Evolutionary conservation across 2,113 vertebrate genomes (phyloP).

Genomic region (Charadrius vociferus): DNA sequence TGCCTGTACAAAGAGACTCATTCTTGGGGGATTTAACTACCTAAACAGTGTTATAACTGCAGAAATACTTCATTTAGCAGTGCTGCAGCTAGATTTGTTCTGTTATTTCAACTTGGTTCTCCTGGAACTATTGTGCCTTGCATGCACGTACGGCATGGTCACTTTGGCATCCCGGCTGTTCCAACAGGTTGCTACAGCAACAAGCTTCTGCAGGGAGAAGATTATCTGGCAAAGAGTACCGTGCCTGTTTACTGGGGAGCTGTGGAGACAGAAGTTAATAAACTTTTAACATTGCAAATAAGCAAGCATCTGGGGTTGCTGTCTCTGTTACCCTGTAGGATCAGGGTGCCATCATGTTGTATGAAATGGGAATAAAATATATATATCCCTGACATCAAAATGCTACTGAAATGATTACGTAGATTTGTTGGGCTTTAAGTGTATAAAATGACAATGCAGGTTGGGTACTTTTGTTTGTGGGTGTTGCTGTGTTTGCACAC

Average conservation of each 20-base stretch:
- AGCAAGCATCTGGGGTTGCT: not conserved
- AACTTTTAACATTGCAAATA: conserved; percentile 18
- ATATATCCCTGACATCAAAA: not conserved
- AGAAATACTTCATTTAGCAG: not conserved
- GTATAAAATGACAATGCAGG: fast-evolving
- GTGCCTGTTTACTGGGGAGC: not conserved
- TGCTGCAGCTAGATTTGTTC: not conserved
- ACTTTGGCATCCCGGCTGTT: not conserved
- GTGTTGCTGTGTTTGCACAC: not conserved
- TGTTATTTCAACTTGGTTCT: not conserved
- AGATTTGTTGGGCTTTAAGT: not conserved
- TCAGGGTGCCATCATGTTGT: not conserved
- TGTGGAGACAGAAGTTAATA: not conserved
- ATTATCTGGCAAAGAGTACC: not conserved
- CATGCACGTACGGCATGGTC: fast-evolving
- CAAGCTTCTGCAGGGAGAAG: not conserved
- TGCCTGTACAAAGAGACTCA: not conserved
- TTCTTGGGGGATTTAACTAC: not conserved
- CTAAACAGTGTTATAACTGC: not conserved
- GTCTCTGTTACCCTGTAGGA: not conserved
- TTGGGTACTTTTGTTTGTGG: not conserved
- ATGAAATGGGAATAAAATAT: not conserved
- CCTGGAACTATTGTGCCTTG: not conserved
- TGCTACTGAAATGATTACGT: not conserved
- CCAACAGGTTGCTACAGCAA: conserved; percentile 37